Percentiles rank a stretch among this genome's conserved stretches.
Evolutionary conservation across 1,140 invertebrate genomes (phyloP).

Genomic region (Pseudomyrmex cubaensis): DNA sequence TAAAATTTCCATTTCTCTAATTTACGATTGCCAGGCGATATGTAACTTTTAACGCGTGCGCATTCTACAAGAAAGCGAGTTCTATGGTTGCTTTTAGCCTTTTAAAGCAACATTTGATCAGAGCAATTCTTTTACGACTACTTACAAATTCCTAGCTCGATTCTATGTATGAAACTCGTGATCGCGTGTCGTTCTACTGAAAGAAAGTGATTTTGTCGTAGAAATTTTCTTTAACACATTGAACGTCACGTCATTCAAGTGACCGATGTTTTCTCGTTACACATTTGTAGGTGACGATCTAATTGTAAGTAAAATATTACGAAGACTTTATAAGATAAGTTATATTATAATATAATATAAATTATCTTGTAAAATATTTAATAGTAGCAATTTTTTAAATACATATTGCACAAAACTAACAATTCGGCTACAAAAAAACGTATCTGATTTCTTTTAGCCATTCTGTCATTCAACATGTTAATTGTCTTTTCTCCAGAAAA

Average conservation of each 20-base stretch:
- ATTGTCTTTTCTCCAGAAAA: constrained; percentile 22
- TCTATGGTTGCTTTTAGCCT: background rate
- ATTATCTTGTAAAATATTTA: too few species aligned
- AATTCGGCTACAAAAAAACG: too few species aligned
- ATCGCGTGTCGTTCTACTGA: constrained; percentile 22
- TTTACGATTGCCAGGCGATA: background rate
- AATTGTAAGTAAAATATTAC: too few species aligned
- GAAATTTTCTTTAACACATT: too few species aligned
- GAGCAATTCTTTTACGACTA: background rate
- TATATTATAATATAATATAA: too few species aligned
- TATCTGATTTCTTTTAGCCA: too few species aligned
- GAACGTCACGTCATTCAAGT: too few species aligned
- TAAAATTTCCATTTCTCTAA: background rate
- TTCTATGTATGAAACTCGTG: background rate
- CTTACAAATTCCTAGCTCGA: constrained; percentile 9
- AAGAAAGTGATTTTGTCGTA: constrained; percentile 39
- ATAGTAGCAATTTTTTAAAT: too few species aligned
- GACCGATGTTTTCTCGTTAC: too few species aligned
- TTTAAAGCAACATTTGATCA: constrained; percentile 11
- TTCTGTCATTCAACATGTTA: background rate
- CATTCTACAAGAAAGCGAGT: background rate
- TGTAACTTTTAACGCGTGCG: constrained; percentile 39
- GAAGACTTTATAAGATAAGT: too few species aligned
- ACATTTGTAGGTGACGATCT: too few species aligned
- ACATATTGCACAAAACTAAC: too few species aligned